Conservation (phyloP, 2,888 invertebrate genomes). For the Carabus problematicus region DNA sequence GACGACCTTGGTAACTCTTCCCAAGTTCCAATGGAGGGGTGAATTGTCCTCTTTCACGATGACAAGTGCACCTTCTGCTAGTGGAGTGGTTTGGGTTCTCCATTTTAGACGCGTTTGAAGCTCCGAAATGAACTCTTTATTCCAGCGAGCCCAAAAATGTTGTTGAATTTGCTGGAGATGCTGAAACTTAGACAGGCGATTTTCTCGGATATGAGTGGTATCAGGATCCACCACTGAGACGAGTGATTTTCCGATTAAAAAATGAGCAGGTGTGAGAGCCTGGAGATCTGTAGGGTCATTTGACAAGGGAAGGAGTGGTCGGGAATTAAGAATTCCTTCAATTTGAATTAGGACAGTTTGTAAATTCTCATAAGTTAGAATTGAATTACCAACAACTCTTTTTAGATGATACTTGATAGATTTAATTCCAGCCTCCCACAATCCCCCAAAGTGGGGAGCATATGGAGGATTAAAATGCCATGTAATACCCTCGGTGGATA, state of each 20-base stretch:
- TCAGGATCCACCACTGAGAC: slow-evolving; percentile 40
- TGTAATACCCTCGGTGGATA: no score
- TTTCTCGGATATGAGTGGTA: no score
- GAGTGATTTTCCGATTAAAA: slow-evolving; percentile 43
- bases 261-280: slow-evolving; percentile 46
- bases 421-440: neutral
- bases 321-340: slow-evolving; percentile 45
- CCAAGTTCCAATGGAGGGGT: slow-evolving; percentile 18
- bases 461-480: neutral
- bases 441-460: neutral
- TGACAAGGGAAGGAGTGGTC: slow-evolving; percentile 42
- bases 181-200: slow-evolving; percentile 40
- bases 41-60: slow-evolving; percentile 13
- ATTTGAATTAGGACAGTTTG: slow-evolving; percentile 21
- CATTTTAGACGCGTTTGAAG: slow-evolving; percentile 46
- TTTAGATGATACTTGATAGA: neutral
- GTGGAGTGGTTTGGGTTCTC: slow-evolving; percentile 18
- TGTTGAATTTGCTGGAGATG: slow-evolving; percentile 42
- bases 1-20: slow-evolving; percentile 11
- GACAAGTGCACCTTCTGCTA: slow-evolving; percentile 10
- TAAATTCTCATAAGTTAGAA: neutral
- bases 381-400: neutral
- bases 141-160: slow-evolving; percentile 47
- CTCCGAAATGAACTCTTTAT: slow-evolving; percentile 44
- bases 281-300: slow-evolving; percentile 41